Evolutionary conservation across 2,113 vertebrate genomes (phyloP), one percentile per base, ranked within the genome.

Genomic region (Microtus montanus): DNA sequence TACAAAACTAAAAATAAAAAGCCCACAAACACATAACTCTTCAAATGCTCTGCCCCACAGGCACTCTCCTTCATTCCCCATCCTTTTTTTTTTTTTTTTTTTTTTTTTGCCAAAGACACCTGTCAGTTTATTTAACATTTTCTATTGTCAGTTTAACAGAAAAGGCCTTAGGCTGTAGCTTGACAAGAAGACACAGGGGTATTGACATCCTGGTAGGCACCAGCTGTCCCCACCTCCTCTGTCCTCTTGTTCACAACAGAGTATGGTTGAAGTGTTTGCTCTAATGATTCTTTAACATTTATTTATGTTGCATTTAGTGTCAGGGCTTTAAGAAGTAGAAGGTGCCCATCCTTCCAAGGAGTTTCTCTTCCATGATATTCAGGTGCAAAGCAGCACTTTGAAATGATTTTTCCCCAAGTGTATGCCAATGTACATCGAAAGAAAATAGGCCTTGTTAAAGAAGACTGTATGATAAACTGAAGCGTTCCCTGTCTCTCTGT

Each of bases 141-240:
- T 95, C 98, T 96, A 96, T 98, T 98, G 77, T 98, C 95, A 96
- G 95, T 98, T 97, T 97, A 98, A 91, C 95, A 98, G 98, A 96
- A 97, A 92, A 96, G 94, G 97, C 98, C 97, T 98, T 97, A 96
- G 98, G 98, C 98, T 98, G 87, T 96, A 96, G 85, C 92, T 96
- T 98, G 97, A 98, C 98, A 98, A 98, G 96, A 97, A 95, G 58
- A 97, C 98, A 96, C 98, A 97, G 63, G 97, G 98, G 97, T 90
- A 98, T 92, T n/a, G 49, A 90, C 83, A 52, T 98, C 96, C 97
- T 96, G 95, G 97, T 64, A 97, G 93, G 87, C 94, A 95, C 96
- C 97, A 98, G 97, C 97, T 98, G 98, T 98, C 97, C 97, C 91
- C 71, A 78, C 90, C 95, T 91, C 89, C 95, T 13, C 0, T 13